Base-by-base conservation (phyloP, 1,140 invertebrate genomes). In the Listronotus bonariensis region DNA sequence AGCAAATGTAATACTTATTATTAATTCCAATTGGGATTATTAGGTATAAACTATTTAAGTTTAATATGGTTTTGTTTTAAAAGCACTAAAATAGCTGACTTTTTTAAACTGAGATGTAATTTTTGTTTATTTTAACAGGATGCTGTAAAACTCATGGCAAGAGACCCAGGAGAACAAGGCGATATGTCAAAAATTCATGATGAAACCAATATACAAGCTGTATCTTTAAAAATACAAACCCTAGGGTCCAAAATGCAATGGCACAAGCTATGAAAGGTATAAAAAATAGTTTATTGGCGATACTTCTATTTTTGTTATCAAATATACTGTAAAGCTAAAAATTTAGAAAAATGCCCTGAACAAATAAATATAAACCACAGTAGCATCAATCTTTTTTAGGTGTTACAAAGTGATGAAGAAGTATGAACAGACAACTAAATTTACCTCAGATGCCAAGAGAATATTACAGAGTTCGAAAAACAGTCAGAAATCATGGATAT, bases 401-500 rank as follows among this genome's bases (percentile, higher is more conserved):
- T 20, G 98, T 99, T 17, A 99, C 97, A 91, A 89, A 82, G 97
- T 97, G 41, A 99, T 99, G 96, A n/a, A 89, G 92, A 72, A 96
- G 89, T 76, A 99, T 99, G 98, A 99, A 99, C 80, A 88, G 92
- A 43, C 91, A 99, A 83, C 78, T 99, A 72, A 99, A 99, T 83
- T 84, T 99, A 75, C 97, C 98, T 18, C 96, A 99, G 84, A 99
- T 99, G 76, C 97, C n/a, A n/a, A 99, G 80, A 96, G 95, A 78
- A 99, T 99, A 73, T 88, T 99, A 76, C 92, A 85, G 97, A 99
- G 77, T 99, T 99, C 85, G 97, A 99, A 80, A 98, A 98, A 75
- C 97, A 99, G 77, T 96, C 95, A 0, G 97, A 99, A 82, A 98
- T 99, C 62, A 99, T 99, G 97, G 97, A 99, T 78, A 99, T 99